Percentiles rank a stretch among this genome's conserved stretches.
These are phyloP conservation scores for Mormyrops boulengeri DNA, from an alignment of 2,797 vertebrate species.

Conservation along the genomic window DNA sequence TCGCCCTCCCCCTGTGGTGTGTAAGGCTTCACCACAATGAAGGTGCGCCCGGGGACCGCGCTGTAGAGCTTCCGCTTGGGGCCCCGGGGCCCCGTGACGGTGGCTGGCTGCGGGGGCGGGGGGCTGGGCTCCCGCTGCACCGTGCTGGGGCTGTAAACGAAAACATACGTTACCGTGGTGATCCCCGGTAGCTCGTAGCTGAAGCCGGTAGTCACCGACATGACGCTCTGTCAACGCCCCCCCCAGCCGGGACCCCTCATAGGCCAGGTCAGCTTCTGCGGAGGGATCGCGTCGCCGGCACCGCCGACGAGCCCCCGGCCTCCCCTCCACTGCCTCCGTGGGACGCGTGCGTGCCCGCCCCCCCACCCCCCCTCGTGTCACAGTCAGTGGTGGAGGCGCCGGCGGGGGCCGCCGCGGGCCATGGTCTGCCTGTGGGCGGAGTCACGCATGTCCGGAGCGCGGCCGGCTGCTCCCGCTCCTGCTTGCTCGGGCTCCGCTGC, in stretches of 20 bases:
- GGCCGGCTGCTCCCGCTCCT: constrained; percentile 29
- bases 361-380: constrained; percentile 51
- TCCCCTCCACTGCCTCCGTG: constrained; percentile 44
- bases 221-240: constrained; percentile 39
- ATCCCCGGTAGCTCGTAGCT: constrained; percentile 80
- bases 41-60: constrained; percentile 86
- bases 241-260: constrained; percentile 30
- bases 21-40: constrained; percentile 87
- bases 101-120: constrained; percentile 58
- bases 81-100: constrained; percentile 64
- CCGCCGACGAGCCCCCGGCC: constrained; percentile 28
- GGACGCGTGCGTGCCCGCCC: constrained; percentile 32
- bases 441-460: constrained; percentile 38
- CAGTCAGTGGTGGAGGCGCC: constrained; percentile 35
- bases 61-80: constrained; percentile 93
- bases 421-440: constrained; percentile 16
- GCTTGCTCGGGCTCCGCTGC: constrained; percentile 6
- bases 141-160: constrained; percentile 74
- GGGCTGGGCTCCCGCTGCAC: constrained; percentile 65
- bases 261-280: constrained; percentile 26
- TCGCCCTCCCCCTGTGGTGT: constrained; percentile 81
- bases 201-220: constrained; percentile 75
- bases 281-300: neutral
- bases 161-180: constrained; percentile 74
- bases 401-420: neutral